These are phyloP conservation scores for Echiichthys vipera DNA, from an alignment of 2,797 vertebrate species.

Conservation along the genomic window DNA sequence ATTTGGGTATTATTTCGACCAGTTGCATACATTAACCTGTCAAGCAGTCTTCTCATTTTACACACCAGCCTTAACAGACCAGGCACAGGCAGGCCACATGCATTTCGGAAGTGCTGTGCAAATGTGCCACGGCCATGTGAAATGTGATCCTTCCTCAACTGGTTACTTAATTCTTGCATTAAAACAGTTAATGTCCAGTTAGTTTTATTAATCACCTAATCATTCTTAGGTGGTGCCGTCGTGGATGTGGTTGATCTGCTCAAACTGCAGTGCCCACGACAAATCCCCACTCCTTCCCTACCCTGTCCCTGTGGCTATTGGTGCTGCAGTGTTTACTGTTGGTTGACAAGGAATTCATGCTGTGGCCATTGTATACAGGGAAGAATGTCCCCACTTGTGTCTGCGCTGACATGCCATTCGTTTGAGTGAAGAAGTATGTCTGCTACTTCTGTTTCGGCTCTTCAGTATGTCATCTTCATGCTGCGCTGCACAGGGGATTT, in stretches of 20 bases:
- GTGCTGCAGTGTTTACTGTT: constrained; percentile 55
- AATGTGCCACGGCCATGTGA: constrained; percentile 61
- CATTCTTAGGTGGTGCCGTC: constrained; percentile 26
- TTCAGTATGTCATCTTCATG: constrained; percentile 71
- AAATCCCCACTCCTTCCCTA: constrained; percentile 28
- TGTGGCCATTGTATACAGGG: constrained; percentile 68
- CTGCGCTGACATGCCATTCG: constrained; percentile 61
- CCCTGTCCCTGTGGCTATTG: constrained; percentile 49
- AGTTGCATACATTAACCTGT: constrained; percentile 87
- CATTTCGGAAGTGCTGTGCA: constrained; percentile 76
- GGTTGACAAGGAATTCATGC: constrained; percentile 62
- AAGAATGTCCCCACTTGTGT: constrained; percentile 74
- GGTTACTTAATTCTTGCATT: constrained; percentile 60
- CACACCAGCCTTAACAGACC: constrained; percentile 72
- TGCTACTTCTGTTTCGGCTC: constrained; percentile 51
- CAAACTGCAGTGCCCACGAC: constrained; percentile 27
- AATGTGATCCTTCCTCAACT: constrained; percentile 60
- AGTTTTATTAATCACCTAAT: constrained; percentile 22
- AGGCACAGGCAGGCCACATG: constrained; percentile 69
- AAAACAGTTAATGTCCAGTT: constrained; percentile 44
- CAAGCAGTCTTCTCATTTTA: constrained; percentile 82
- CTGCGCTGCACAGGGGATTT: constrained; percentile 67
- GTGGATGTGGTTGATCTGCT: constrained; percentile 33
- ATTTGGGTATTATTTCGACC: constrained; percentile 83
- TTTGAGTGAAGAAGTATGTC: constrained; percentile 68